phyloP scores from a whole-genome alignment of 1,140 invertebrate species.

The Drosophila varians region DNA sequence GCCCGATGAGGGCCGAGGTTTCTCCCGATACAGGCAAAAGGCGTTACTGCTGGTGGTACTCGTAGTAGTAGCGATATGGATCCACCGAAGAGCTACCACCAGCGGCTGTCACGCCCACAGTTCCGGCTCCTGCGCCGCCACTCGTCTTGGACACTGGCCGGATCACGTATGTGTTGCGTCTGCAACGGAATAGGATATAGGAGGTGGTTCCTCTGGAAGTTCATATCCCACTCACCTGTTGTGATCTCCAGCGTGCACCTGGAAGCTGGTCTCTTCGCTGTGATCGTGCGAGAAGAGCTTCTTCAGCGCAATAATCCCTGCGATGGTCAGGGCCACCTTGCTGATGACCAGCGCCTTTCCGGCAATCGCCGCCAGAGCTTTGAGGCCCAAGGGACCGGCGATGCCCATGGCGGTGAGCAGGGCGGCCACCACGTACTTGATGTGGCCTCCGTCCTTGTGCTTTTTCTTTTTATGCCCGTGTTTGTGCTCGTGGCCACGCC shows the following conservation, averaged over 20 bases:
- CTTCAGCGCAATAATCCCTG: conserved; percentile 88
- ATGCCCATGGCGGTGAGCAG: conserved; percentile 87
- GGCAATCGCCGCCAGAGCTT: conserved; percentile 87
- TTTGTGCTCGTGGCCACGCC: conserved; percentile 43
- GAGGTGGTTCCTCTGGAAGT: conserved; percentile 42
- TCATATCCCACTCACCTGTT: conserved; percentile 84
- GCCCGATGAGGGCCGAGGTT: conserved; percentile 10
- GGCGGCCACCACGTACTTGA: conserved; percentile 86
- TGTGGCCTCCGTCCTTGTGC: conserved; percentile 66
- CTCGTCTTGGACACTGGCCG: conserved; percentile 84
- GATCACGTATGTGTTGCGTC: conserved; percentile 86
- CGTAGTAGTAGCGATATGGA: conserved; percentile 85
- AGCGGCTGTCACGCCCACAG: conserved; percentile 58
- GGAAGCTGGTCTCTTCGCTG: conserved; percentile 86
- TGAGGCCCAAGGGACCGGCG: conserved; percentile 85
- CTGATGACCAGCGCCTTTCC: conserved; percentile 88
- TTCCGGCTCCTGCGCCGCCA: conserved; percentile 4
- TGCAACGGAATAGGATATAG: conserved; percentile 74
- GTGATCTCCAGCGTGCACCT: conserved; percentile 87
- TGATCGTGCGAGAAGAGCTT: conserved; percentile 88
- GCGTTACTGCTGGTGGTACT: conserved; percentile 79
- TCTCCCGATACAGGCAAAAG: conserved; percentile 14
- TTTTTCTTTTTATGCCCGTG: conserved; percentile 67
- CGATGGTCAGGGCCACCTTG: conserved; percentile 88
- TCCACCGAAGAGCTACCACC: conserved; percentile 83